Conservation (phyloP, 2,797 vertebrate genomes). For the Anas acuta region DNA sequence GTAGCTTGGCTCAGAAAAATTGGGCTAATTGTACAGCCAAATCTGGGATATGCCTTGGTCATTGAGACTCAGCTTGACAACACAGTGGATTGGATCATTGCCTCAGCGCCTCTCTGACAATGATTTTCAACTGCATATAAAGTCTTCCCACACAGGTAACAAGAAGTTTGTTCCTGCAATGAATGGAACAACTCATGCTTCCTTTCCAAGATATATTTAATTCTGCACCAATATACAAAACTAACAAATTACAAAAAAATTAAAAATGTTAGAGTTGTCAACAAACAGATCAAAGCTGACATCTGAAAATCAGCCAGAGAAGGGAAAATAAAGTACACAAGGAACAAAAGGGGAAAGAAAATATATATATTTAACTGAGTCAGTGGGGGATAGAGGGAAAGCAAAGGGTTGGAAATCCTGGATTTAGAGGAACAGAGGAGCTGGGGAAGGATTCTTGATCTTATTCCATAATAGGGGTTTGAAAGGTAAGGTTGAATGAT, state of each 20-base stretch:
- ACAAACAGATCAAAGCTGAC: constrained; percentile 22
- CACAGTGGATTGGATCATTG: neutral
- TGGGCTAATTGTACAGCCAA: neutral
- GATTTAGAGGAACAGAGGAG: constrained; percentile 11
- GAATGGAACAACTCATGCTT: neutral
- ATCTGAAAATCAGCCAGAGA: neutral
- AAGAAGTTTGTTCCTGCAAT: neutral
- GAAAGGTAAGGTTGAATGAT: constrained; percentile 8
- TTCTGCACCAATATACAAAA: constrained; percentile 12
- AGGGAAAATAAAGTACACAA: neutral
- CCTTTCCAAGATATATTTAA: neutral
- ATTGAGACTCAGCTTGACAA: neutral
- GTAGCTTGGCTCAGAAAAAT: neutral
- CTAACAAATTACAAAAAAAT: neutral
- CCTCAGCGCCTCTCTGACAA: neutral
- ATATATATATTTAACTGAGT: constrained; percentile 11
- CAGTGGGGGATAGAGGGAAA: neutral
- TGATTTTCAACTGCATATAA: neutral
- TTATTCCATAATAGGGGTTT: neutral
- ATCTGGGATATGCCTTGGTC: neutral
- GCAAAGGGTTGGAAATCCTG: neutral
- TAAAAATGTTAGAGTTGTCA: neutral
- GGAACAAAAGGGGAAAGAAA: neutral
- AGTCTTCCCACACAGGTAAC: neutral
- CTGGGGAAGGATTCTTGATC: neutral